Evolutionary conservation across 2,113 vertebrate species (phyloP).

Genomic region (Neolamprologus longior): DNA sequence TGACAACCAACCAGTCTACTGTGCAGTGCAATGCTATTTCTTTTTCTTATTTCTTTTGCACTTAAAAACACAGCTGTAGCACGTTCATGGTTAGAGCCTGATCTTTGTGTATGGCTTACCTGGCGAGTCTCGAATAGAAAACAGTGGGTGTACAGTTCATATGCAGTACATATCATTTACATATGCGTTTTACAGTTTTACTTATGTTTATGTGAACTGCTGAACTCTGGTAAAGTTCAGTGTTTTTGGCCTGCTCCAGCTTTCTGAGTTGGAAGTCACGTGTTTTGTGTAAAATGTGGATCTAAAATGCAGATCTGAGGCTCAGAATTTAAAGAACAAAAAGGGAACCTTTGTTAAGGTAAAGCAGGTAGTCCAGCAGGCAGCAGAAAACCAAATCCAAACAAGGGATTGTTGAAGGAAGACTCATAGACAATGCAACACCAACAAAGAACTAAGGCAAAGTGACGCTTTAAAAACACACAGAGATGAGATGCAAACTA

Average conservation of each 20-base stretch:
- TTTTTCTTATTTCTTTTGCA: not conserved
- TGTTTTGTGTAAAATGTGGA: not conserved
- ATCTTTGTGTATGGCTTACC: not conserved
- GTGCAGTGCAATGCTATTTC: not conserved
- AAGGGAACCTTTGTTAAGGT: not conserved
- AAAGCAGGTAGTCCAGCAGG: not conserved
- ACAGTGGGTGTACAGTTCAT: not conserved
- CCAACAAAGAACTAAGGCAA: not conserved
- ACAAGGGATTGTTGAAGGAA: not conserved
- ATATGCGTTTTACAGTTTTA: not conserved
- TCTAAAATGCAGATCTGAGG: not conserved
- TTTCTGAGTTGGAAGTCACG: not conserved
- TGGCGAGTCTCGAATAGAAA: not conserved
- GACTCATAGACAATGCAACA: not conserved
- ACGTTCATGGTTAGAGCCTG: not conserved
- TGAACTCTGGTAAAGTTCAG: not conserved
- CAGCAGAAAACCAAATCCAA: not conserved
- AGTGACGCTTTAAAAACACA: not conserved
- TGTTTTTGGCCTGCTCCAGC: not conserved
- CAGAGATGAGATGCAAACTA: not conserved
- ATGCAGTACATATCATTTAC: not conserved
- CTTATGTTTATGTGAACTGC: not conserved
- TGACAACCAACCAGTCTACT: not conserved
- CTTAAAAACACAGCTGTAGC: not conserved
- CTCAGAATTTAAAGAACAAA: not conserved